These are phyloP conservation scores for Porphyrio hochstetteri DNA, from an alignment of 2,113 vertebrate species.

Conservation along the genomic window DNA sequence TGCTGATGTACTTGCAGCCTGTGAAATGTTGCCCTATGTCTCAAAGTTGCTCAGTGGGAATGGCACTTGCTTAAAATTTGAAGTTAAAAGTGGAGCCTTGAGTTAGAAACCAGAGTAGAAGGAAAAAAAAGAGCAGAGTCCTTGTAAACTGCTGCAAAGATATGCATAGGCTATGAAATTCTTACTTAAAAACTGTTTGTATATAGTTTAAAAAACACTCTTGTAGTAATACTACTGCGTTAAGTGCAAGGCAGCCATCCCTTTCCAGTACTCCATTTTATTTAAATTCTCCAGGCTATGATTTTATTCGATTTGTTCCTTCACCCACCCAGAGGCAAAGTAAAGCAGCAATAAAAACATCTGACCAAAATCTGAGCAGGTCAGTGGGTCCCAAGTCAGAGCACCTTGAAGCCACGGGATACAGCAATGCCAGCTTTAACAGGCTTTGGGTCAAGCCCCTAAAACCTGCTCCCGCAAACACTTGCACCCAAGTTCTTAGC, in stretches of 20 bases:
- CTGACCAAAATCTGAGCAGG: not conserved
- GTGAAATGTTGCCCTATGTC: not conserved
- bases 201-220: not conserved
- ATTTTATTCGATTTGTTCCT: not conserved
- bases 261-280: not conserved
- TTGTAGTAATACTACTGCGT: not conserved
- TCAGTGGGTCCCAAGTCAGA: not conserved
- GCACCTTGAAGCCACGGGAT: not conserved
- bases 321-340: not conserved
- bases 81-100: not conserved
- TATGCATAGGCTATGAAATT: not conserved
- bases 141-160: not conserved
- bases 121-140: not conserved
- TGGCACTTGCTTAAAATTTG: not conserved
- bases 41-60: not conserved
- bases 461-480: not conserved
- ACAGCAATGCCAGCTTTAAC: not conserved
- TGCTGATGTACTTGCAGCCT: not conserved
- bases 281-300: not conserved
- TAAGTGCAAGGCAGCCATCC: not conserved
- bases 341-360: not conserved
- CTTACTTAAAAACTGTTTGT: not conserved
- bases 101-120: not conserved
- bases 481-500: accelerated
- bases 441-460: not conserved